phyloP scores from a whole-genome alignment of 2,113 vertebrate species.

The Scatophagus argus region DNA sequence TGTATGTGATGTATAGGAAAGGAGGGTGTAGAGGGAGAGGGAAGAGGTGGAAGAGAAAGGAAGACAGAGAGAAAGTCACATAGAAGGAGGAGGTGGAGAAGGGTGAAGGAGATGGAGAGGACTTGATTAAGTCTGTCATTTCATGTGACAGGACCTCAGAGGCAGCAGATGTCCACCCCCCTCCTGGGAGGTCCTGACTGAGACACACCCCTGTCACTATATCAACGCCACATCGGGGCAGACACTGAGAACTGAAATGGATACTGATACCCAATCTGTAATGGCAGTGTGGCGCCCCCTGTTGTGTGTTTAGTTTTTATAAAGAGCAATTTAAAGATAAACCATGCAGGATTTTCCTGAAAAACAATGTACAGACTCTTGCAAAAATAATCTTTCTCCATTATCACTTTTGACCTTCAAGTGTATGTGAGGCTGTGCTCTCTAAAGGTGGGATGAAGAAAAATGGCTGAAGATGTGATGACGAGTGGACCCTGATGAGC shows the following conservation, averaged over 20 bases:
- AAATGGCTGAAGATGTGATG: too few species aligned
- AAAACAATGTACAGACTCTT: too few species aligned
- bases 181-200: slow-evolving; percentile 61
- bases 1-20: slow-evolving; percentile 21
- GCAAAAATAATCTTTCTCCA: too few species aligned
- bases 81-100: slow-evolving; percentile 21
- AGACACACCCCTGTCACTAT: slow-evolving; percentile 54
- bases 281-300: slow-evolving; percentile 19
- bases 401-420: too few species aligned
- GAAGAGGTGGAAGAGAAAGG: not conserved
- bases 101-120: slow-evolving; percentile 49
- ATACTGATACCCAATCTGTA: slow-evolving; percentile 15
- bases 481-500: too few species aligned
- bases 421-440: too few species aligned
- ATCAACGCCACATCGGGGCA: slow-evolving; percentile 54
- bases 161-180: slow-evolving; percentile 68
- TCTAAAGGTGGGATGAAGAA: too few species aligned
- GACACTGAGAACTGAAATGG: slow-evolving; percentile 15
- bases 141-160: slow-evolving; percentile 69
- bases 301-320: not conserved
- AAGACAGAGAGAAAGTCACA: slow-evolving; percentile 9
- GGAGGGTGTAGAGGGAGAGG: not conserved
- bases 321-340: not conserved
- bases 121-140: slow-evolving; percentile 72
- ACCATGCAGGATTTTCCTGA: too few species aligned